Evolutionary conservation across 2,888 invertebrate species (phyloP), one percentile per base, ranked within the genome.

Genomic region (Silvanus unidentatus): DNA sequence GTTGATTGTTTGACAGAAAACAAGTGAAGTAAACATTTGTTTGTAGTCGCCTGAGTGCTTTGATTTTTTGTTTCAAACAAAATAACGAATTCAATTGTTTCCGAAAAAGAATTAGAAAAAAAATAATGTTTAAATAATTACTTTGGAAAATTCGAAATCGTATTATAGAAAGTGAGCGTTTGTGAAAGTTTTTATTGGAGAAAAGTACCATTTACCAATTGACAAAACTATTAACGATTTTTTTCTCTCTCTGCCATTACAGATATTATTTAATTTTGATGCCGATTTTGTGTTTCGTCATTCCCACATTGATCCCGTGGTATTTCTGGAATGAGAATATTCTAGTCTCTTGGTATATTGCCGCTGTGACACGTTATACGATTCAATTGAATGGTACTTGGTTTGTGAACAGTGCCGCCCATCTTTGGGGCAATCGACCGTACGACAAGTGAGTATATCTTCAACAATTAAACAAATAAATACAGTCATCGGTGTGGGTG

Each of bases 341-440:
- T 0, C 81, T 80, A 74, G 75, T 77, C 13, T 80, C 90, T 9
- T 92, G 88, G 82, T 88, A 88, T 70, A 75, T 84, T 32, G 16
- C 37, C 6, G 32, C 12, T 32, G 16, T 37, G 9, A 79, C 82
- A 9, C 79, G 94, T 43, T 95, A 93, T 72, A 81, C 84, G 2
- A 37, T 86, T 3, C 79, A 84, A 0, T 77, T 96, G 37, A 86
- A 97, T 69, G 78, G 82, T 59, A 96, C 95, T 0, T 96, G 95
- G 95, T 73, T 90, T 47, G 92, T 96, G 13, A 96, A 96, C 74
- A 92, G 91, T 48, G 90, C 89, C 0, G 95, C 95, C 1, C 95
- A 95, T 68, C 84, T 91, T 59, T 94, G 88, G 81, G 96, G 96
- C 54, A 86, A 80, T 68, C 84, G 81, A 63, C 95, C 96, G 1